Evolutionary conservation across 1,140 invertebrate species (phyloP), one percentile per base, ranked within the genome.

Genomic region (Diabrotica virgifera): DNA sequence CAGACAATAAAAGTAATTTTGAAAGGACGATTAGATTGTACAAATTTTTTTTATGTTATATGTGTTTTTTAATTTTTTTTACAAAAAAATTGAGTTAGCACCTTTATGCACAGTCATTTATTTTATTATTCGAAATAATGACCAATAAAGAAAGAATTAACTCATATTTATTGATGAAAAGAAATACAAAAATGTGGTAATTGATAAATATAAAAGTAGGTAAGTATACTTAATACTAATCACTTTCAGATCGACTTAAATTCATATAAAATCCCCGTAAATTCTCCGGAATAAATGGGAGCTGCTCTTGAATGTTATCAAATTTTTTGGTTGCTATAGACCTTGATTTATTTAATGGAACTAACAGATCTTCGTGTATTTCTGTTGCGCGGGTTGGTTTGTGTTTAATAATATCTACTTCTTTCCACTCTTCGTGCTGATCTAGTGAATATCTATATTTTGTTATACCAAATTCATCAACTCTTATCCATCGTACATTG

Each of bases 361-460:
- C 40, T 8, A 46, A 46, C 1, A 46, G 6, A 46, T 46, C 11
- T 46, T 46, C 11, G 40, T 46, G 40, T 46, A 2, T 46, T 46
- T 11, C 40, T 46, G 11, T 11, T 46, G 6, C 6, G 6, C 40
- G 40, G 11, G 11, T 46, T 11, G 11, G 6, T 46, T 46, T 11
- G 40, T n/a, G n/a, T n/a, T n/a, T n/a, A n/a, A n/a, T n/a, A n/a
- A n/a, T 46, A 46, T 46, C 11, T 46, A 46, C 40, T 46, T 46
- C 6, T 46, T 46, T 46, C 40, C 40, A 46, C 1, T 46, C 40
- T 46, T 46, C 40, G 6, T 46, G 40, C 40, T 46, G 6, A 46
- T 46, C 40, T 46, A 46, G 40, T 46, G 40, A 46, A 46, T 46
- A 46, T 46, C 40, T 46, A 46, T 46, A 46, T 10, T 46, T 46